Evolutionary conservation across 2,888 invertebrate species (phyloP), one percentile per base, ranked within the genome.

Genomic region (Lapara coniferarum): DNA sequence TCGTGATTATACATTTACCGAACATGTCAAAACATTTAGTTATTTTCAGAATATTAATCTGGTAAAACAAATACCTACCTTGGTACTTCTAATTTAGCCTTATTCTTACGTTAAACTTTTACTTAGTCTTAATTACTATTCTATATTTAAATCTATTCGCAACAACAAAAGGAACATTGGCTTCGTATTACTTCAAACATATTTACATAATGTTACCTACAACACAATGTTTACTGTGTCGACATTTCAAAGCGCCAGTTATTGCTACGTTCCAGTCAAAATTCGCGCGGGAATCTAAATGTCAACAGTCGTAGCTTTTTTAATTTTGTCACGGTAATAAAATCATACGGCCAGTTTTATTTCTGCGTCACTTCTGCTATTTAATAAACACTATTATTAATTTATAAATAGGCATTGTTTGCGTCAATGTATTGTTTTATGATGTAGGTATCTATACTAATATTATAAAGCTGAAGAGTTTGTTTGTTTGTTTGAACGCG

Each of bases 281-380:
- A 75, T 73, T 70, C 69, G 72, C 71, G 52, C 71, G 72, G 68
- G 71, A 72, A 72, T 74, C 71, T 67, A 78, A 82, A 81, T 77
- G 77, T 76, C 81, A 79, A 69, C 55, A 66, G 71, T 58, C 58
- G 63, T 75, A 72, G 71, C 67, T 69, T 72, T 70, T 72, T 69
- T 70, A 57, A 68, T 69, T 70, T 71, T 75, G 70, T 69, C 67
- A 70, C 66, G 58, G 66, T 63, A 63, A 63, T 63, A 63, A 63
- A 63, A 46, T 63, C 49, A 63, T 63, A 49, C 49, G 10, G 44
- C 49, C 63, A 63, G 13, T 63, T 63, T 63, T 63, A 14, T 49
- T 49, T 49, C 19, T 49, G 63, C 46, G 63, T 63, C 49, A 12
- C 19, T 13, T 49, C 13, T 19, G 12, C 6, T 10, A 46, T 19